A percentile compares a stretch with the other conserved stretches of the same genome.
Conservation (phyloP, 2,888 invertebrate genomes). For the Labia minor region DNA sequence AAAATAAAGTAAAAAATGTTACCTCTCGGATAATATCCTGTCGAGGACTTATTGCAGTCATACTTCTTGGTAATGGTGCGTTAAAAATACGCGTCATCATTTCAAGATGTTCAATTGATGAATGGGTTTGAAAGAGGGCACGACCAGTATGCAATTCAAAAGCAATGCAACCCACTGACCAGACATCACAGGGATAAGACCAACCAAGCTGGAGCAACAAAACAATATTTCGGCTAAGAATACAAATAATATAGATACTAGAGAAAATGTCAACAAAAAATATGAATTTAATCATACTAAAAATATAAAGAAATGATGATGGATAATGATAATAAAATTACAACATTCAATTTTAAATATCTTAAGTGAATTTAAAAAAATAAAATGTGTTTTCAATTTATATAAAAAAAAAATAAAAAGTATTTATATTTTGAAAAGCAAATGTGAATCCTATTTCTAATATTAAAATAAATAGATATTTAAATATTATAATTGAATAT, state of each 20-base stretch:
- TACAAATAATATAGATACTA: not conserved
- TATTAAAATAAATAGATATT: no score
- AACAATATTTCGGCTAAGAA: not conserved
- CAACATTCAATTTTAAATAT: no score
- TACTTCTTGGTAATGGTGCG: not conserved
- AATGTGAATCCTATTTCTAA: no score
- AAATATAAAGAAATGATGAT: no score
- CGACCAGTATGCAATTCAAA: not conserved
- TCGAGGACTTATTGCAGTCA: not conserved
- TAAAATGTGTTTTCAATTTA: no score
- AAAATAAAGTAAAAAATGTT: not conserved
- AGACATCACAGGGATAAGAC: not conserved
- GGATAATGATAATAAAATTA: no score
- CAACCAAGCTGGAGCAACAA: not conserved
- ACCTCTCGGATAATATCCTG: not conserved
- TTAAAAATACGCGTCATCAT: not conserved
- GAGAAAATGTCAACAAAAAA: no score
- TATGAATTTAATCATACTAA: no score
- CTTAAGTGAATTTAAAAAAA: no score
- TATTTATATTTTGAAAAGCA: no score
- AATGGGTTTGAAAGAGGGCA: not conserved
- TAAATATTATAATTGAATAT: no score
- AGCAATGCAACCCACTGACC: not conserved
- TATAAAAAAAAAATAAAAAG: no score
- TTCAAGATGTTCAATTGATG: not conserved